Conservation (phyloP, 2,113 vertebrate genomes). For the Labeo rohita region DNA sequence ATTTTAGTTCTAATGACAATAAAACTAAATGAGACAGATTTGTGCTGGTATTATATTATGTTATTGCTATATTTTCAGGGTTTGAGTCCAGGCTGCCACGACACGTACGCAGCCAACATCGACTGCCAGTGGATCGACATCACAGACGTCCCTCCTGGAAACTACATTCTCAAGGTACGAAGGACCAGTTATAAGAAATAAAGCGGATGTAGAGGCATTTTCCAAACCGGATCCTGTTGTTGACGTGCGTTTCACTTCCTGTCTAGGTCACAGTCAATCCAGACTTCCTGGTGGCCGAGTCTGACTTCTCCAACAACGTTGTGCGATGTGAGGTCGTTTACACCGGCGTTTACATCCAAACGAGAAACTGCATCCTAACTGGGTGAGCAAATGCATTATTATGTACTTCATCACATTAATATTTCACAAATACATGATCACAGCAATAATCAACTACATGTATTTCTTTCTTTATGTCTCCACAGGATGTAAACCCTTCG, state of each 20-base stretch:
- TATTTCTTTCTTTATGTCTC: background rate
- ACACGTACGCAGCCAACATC: conserved; percentile 84
- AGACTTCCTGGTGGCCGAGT: conserved; percentile 77
- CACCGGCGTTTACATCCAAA: conserved; percentile 80
- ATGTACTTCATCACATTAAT: background rate
- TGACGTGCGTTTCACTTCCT: background rate
- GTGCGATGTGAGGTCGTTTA: conserved; percentile 82
- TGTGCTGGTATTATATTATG: background rate
- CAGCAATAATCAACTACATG: background rate
- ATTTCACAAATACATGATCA: background rate
- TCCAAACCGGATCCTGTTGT: background rate
- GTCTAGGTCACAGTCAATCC: conserved; percentile 83
- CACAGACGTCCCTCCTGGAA: conserved; percentile 82
- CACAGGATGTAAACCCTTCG: conserved; percentile 39
- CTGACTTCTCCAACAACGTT: conserved; percentile 82
- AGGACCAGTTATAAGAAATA: too few species aligned
- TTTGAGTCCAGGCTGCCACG: conserved; percentile 84
- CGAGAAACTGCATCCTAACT: conserved; percentile 77
- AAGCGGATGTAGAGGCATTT: background rate
- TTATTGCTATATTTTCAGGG: conserved; percentile 70
- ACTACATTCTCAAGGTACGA: conserved; percentile 80
- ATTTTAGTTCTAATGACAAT: too few species aligned
- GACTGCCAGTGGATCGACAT: conserved; percentile 90
- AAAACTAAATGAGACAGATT: too few species aligned
- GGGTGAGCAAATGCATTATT: conserved; percentile 66